phyloP scores from a whole-genome alignment of 2,888 invertebrate genomes.

The Punctoribates punctum region DNA sequence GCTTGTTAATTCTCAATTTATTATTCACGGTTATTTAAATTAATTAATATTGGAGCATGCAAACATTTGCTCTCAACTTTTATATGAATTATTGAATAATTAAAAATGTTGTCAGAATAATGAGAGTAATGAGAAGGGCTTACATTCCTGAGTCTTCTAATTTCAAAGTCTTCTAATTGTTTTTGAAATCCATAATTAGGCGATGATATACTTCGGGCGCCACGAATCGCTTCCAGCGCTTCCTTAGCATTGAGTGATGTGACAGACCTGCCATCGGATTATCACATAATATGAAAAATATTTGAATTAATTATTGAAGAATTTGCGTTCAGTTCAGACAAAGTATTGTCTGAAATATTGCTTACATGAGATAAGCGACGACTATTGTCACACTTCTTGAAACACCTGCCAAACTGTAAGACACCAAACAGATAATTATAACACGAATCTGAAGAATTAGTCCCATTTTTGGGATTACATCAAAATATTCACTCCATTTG shows the following conservation, averaged over 20 bases:
- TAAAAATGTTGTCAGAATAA: no score
- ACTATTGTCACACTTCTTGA: slow-evolving; percentile 93
- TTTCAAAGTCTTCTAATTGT: slow-evolving; percentile 85
- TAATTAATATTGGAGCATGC: no score
- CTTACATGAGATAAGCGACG: slow-evolving; percentile 85
- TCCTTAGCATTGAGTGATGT: slow-evolving; percentile 87
- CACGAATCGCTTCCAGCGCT: slow-evolving; percentile 84
- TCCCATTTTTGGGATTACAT: no score
- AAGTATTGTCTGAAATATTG: neutral
- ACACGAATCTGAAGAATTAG: no score
- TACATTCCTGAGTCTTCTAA: neutral
- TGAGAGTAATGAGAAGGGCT: no score
- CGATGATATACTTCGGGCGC: slow-evolving; percentile 86
- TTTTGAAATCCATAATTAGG: slow-evolving; percentile 93
- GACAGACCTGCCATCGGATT: slow-evolving; percentile 67
- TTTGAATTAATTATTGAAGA: slow-evolving; percentile 12
- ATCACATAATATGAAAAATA: no score
- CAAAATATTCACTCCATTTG: no score
- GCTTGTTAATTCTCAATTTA: no score
- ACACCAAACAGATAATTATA: slow-evolving; percentile 45
- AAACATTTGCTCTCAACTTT: no score
- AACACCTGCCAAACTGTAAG: slow-evolving; percentile 83
- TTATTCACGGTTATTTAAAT: no score
- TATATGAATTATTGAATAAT: no score
- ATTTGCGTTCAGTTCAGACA: no score